Percentiles rank a stretch among this genome's conserved stretches.
These are phyloP conservation scores for Noctuana brunneofusca DNA, from an alignment of 2,888 invertebrate species.

Conservation along the genomic window DNA sequence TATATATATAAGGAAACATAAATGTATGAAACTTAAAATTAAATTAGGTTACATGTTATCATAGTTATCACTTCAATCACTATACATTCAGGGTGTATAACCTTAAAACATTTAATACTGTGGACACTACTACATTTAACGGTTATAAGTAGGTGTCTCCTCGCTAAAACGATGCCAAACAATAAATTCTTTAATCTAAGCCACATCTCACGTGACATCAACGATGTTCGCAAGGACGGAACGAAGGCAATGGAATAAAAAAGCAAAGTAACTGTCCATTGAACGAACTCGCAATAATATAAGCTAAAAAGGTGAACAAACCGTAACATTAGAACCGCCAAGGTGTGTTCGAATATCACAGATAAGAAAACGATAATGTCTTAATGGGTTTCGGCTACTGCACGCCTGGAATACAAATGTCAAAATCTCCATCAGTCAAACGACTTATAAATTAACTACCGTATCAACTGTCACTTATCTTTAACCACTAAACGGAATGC, in stretches of 20 bases:
- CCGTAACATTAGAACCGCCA: constrained; percentile 46
- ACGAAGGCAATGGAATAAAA: constrained; percentile 33
- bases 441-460: constrained; percentile 40
- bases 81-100: no score
- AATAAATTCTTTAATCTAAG: constrained; percentile 27
- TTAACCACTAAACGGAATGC: constrained; percentile 25
- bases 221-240: constrained; percentile 17
- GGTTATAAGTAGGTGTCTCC: not conserved
- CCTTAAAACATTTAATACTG: no score
- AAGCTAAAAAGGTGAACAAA: constrained; percentile 38
- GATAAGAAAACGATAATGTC: constrained; percentile 57
- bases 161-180: constrained; percentile 6
- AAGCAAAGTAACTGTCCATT: constrained; percentile 36
- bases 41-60: no score
- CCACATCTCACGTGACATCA: constrained; percentile 32
- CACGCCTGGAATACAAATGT: constrained; percentile 41
- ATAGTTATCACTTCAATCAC: no score
- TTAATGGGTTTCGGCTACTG: constrained; percentile 53
- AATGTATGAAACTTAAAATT: no score
- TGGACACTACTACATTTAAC: no score
- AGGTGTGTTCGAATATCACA: constrained; percentile 50
- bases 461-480: constrained; percentile 36
- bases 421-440: constrained; percentile 45
- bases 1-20: no score
- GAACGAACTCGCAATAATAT: constrained; percentile 26